Evolutionary conservation across 2,113 vertebrate species (phyloP).

Genomic region (Camarhynchus parvulus): DNA sequence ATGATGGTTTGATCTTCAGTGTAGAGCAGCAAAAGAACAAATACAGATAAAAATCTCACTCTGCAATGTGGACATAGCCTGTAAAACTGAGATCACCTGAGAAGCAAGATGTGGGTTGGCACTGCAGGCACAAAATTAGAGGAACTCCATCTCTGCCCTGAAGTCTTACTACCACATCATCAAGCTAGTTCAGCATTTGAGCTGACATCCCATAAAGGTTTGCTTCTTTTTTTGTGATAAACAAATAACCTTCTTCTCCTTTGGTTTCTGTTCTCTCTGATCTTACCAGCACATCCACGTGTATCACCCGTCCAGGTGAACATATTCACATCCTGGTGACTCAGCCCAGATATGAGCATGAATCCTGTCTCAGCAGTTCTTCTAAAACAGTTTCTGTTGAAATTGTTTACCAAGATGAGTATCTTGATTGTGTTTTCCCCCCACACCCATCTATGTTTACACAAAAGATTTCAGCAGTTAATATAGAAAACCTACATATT

Average conservation of each 20-base stretch:
- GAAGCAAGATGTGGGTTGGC: background rate
- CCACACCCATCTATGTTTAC: background rate
- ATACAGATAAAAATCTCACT: background rate
- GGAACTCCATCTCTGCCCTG: background rate
- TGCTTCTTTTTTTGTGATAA: background rate
- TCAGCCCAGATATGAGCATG: background rate
- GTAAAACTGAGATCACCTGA: background rate
- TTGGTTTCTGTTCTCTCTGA: background rate
- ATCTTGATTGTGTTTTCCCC: background rate
- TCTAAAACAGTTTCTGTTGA: background rate
- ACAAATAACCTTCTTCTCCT: background rate
- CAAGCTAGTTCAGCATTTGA: background rate
- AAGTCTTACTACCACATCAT: background rate
- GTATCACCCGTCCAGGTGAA: background rate
- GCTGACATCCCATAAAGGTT: background rate
- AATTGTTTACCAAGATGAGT: background rate
- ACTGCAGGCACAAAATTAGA: background rate
- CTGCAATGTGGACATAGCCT: background rate
- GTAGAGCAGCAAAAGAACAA: background rate
- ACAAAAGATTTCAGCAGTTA: background rate
- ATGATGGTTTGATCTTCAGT: background rate
- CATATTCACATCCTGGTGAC: background rate
- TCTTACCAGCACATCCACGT: background rate
- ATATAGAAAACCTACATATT: background rate
- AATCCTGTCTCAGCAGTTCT: background rate